Evolutionary conservation across 2,888 invertebrate species (phyloP).

Genomic region (Acrobasis repandana): DNA sequence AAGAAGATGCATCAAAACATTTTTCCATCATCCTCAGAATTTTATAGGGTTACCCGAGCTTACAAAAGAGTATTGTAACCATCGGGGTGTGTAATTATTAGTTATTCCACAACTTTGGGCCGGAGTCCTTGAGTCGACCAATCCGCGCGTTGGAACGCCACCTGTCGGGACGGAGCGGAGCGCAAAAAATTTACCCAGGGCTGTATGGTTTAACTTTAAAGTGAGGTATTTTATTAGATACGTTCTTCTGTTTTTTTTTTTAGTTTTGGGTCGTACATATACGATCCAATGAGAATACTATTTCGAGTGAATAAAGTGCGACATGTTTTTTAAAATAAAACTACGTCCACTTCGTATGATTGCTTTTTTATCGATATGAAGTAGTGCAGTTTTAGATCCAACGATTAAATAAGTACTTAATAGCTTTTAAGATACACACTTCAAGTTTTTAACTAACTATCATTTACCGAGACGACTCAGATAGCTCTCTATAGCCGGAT

Average conservation of each 20-base stretch:
- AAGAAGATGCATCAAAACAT: not conserved
- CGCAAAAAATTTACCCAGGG: constrained; percentile 17
- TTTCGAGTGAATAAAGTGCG: too few relatives aligned
- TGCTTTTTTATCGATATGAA: too few relatives aligned
- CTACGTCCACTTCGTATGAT: too few relatives aligned
- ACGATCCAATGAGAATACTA: not conserved
- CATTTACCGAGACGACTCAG: too few relatives aligned
- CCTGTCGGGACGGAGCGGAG: constrained; percentile 20
- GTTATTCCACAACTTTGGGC: constrained; percentile 24
- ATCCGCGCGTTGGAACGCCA: constrained; percentile 15
- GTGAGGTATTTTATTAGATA: not conserved
- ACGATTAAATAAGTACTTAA: too few relatives aligned
- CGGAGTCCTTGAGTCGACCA: constrained; percentile 21
- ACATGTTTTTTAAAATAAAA: too few relatives aligned
- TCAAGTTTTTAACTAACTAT: too few relatives aligned
- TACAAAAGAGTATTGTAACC: constrained; percentile 9
- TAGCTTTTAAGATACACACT: too few relatives aligned
- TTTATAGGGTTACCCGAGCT: constrained; percentile 10
- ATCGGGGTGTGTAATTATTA: constrained; percentile 20
- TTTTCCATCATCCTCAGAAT: not conserved
- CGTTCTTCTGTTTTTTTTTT: not conserved
- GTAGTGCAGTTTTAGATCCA: too few relatives aligned
- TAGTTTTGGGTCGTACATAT: not conserved
- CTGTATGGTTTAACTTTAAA: not conserved
- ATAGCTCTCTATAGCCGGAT: too few relatives aligned